Conservation (phyloP, 2,113 vertebrate genomes). For the Poicephalus meyeri region DNA sequence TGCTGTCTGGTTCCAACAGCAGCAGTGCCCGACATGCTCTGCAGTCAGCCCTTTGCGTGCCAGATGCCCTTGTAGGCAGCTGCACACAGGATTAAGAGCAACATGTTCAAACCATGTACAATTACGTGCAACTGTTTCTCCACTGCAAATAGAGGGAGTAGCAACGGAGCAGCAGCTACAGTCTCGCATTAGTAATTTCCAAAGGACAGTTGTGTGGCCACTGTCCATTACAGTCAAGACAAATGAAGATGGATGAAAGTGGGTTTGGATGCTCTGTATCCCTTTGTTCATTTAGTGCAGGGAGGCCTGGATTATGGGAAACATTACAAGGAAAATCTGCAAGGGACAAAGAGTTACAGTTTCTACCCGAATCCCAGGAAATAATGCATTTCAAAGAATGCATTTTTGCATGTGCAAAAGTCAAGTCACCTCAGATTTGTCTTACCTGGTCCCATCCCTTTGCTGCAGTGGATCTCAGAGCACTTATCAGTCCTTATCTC, state of each 20-base stretch:
- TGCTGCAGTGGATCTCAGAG: neutral
- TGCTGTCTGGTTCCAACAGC: fast-evolving
- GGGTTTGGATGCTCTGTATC: neutral
- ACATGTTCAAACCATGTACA: neutral
- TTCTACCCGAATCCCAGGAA: neutral
- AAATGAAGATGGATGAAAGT: neutral
- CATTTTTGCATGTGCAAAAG: neutral
- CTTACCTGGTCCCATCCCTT: neutral
- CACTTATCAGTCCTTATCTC: neutral
- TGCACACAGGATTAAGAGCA: neutral
- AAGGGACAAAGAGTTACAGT: neutral
- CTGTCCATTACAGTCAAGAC: neutral
- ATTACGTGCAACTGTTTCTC: neutral
- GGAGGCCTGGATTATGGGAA: neutral
- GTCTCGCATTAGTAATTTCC: neutral
- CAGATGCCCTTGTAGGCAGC: neutral
- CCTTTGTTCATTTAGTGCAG: neutral
- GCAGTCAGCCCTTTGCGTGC: neutral
- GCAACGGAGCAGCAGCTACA: neutral
- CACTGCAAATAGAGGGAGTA: neutral
- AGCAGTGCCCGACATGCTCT: neutral
- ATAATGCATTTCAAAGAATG: neutral
- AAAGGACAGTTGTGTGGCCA: neutral
- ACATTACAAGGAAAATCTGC: neutral
- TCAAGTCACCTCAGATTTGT: neutral